Percentiles rank a stretch among this genome's conserved stretches.
Conservation (phyloP, 2,888 invertebrate species). For the Xestia sexstrigata region DNA sequence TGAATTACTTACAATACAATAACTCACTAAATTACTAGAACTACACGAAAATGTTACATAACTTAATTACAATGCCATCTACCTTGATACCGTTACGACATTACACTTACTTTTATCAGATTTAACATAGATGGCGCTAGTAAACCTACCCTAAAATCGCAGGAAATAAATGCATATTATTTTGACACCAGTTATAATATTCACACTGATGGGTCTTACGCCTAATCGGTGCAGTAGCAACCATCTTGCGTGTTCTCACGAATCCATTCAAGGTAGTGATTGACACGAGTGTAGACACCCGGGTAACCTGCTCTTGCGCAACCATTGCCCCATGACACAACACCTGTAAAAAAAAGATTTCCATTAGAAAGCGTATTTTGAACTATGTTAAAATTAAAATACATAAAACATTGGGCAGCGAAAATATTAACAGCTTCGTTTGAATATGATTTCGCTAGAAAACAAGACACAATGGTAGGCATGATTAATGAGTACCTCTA, state of each 20-base stretch:
- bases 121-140: slow-evolving; percentile 52
- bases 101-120: slow-evolving; percentile 5
- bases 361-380: slow-evolving; percentile 42
- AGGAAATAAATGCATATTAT: slow-evolving; percentile 61
- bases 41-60: slow-evolving; percentile 12
- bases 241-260: slow-evolving; percentile 94
- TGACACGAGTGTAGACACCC: slow-evolving; percentile 96
- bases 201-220: background rate
- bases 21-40: slow-evolving; percentile 1
- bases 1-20: slow-evolving; percentile 43
- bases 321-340: slow-evolving; percentile 97
- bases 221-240: slow-evolving; percentile 94
- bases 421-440: slow-evolving; percentile 29
- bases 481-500: slow-evolving; percentile 6
- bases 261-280: slow-evolving; percentile 96
- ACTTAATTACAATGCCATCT: slow-evolving; percentile 44
- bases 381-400: slow-evolving; percentile 27
- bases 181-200: slow-evolving; percentile 9
- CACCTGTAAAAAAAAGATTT: slow-evolving; percentile 86
- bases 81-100: background rate
- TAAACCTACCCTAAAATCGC: slow-evolving; percentile 42
- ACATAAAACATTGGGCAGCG: slow-evolving; percentile 26
- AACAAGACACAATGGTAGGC: background rate
- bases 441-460: slow-evolving; percentile 14
- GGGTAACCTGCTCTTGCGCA: slow-evolving; percentile 96